These are phyloP conservation scores for Alexandromys fortis DNA, from an alignment of 2,113 vertebrate genomes.

Conservation along the genomic window DNA sequence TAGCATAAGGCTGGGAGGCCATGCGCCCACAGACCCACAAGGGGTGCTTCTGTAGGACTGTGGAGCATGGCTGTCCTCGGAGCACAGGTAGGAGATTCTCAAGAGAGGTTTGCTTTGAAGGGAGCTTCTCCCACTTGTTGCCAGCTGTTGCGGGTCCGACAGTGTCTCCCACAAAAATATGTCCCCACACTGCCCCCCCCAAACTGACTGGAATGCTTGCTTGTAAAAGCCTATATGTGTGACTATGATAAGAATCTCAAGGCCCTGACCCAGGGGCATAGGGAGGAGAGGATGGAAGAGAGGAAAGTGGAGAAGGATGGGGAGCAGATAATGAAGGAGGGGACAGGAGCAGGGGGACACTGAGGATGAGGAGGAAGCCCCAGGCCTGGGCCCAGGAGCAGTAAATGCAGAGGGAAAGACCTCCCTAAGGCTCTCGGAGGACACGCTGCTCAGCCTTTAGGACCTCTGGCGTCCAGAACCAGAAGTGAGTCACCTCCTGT, in stretches of 20 bases:
- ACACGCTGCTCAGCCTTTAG: not conserved
- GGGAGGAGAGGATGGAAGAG: not conserved
- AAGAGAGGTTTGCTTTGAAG: not conserved
- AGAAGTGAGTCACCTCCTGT: not conserved
- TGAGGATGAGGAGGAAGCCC: not conserved
- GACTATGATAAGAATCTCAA: not conserved
- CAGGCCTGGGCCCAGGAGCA: not conserved
- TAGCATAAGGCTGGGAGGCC: too few relatives aligned
- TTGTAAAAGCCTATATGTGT: not conserved
- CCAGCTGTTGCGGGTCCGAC: too few relatives aligned
- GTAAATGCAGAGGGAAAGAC: not conserved
- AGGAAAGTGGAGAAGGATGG: too few relatives aligned
- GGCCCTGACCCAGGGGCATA: not conserved
- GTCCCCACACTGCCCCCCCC: fast-evolving
- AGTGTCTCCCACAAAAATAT: not conserved
- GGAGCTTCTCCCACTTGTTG: too few relatives aligned
- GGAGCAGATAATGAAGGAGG: too few relatives aligned
- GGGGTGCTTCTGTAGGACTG: fast-evolving
- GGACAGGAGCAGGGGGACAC: too few relatives aligned
- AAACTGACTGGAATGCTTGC: too few relatives aligned
- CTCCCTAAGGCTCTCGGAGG: not conserved
- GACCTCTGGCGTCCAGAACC: not conserved
- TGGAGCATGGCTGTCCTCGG: not conserved
- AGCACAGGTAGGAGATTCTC: fast-evolving
- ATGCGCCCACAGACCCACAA: not conserved